Conservation (phyloP, 2,797 vertebrate genomes). For the Cheirogaleus major region DNA sequence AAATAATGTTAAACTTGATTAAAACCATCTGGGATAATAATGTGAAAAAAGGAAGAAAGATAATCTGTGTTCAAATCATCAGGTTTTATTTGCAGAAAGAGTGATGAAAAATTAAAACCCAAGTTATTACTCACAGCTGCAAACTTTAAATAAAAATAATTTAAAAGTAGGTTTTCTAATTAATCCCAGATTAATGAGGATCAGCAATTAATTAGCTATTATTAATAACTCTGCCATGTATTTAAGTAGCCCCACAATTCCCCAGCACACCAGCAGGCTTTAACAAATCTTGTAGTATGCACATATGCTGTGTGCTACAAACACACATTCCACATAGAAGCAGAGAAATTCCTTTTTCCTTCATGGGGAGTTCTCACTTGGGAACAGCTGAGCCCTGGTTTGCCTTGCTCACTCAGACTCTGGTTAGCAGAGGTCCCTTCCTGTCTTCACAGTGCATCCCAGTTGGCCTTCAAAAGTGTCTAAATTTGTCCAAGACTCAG, state of each 20-base stretch:
- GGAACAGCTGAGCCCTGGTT: neutral
- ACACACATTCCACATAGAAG: too few species aligned
- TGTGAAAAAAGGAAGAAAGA: neutral
- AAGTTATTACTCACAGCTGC: neutral
- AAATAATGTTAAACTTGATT: neutral
- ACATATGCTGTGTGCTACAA: too few species aligned
- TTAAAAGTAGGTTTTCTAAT: neutral
- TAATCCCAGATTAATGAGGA: neutral
- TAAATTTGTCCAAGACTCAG: neutral
- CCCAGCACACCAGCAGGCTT: neutral
- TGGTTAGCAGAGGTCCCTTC: neutral
- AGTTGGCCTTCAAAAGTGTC: neutral
- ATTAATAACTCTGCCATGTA: neutral
- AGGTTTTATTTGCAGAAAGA: neutral
- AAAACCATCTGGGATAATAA: neutral
- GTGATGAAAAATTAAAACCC: neutral
- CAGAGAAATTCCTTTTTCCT: too few species aligned
- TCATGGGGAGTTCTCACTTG: neutral
- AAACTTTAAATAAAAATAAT: neutral
- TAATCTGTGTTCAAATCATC: neutral
- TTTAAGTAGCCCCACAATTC: neutral
- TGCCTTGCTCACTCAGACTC: neutral
- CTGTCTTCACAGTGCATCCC: accelerated
- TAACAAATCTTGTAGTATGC: neutral
- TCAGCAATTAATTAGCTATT: neutral